Base-by-base conservation (phyloP, 2,888 invertebrate species). In the Drosophila limbata region DNA sequence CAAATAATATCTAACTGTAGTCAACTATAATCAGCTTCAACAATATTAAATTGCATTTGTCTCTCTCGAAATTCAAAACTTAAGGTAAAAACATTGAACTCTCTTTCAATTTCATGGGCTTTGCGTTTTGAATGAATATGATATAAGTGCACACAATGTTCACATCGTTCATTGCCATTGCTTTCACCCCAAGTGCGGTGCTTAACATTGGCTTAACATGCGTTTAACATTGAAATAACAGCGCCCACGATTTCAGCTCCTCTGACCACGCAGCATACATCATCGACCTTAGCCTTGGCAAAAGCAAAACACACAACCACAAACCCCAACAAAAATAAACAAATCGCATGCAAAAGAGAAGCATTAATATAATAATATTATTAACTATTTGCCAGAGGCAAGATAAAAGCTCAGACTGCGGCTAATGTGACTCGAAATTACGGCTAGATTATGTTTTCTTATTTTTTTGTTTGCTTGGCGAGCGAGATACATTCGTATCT, bases 211-310 rank as follows among this genome's bases (percentile, higher is more conserved):
- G 68, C 62, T 59, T 63, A 68, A 66, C 62, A 60, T 75, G 52
- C 25, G 68, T 70, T 77, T 74, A 88, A 77, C 83, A 83, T 88
- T 83, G 88, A 84, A 70, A 79, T 82, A 71, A 50, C 71, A 79
- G 83, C 77, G 67, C 88, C 88, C 75, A 77, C 83, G 42, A 25
- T 33, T 61, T 11, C 37, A 19, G 10, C 53, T 50, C 61, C 59
- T 50, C 56, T 64, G 56, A 50, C 68, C 63, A 71, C 65, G 45
- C 63, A 69, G 25, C 42, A 25, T 28, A 45, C 25, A 60, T 33
- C 51, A 10, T 15, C 65, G 81, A 81, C 84, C 84, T 86, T 88
- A 88, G 84, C 84, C 84, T 84, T 88, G 81, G 79, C 55, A 53
- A 73, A 61, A 77, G 64, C 60, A 62, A 60, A 44, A 57, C 40